Evolutionary conservation across 2,797 vertebrate species (phyloP).

Genomic region (Triplophysa yarkandensis): DNA sequence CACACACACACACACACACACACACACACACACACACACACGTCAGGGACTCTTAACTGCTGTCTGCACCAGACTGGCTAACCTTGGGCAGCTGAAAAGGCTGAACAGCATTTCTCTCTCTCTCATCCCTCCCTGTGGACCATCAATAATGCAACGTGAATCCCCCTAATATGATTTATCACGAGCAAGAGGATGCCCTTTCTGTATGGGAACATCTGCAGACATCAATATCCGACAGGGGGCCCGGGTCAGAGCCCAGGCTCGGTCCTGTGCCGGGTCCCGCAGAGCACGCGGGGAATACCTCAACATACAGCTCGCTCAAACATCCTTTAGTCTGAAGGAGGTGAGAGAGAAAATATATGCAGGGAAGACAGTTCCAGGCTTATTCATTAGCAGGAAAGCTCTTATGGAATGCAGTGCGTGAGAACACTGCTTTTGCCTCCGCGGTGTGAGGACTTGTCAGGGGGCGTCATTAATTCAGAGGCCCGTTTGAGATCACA

Average conservation of each 20-base stretch:
- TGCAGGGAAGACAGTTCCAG: neutral
- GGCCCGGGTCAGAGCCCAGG: conserved; percentile 58
- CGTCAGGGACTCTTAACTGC: conserved; percentile 41
- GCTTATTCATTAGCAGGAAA: conserved; percentile 21
- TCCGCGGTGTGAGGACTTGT: conserved; percentile 6
- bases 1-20: conserved; percentile 28
- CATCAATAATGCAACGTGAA: conserved; percentile 74
- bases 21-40: conserved; percentile 17
- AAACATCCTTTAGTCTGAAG: conserved; percentile 54
- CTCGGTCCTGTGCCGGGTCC: conserved; percentile 59
- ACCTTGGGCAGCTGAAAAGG: conserved; percentile 44
- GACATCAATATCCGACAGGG: conserved; percentile 69
- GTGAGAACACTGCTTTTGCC: neutral
- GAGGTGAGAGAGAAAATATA: conserved; percentile 36
- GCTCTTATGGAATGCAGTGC: neutral
- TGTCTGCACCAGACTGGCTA: conserved; percentile 12
- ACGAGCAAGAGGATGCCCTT: conserved; percentile 64
- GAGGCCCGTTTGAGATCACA: conserved; percentile 20
- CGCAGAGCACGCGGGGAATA: conserved; percentile 55
- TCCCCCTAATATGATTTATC: conserved; percentile 69
- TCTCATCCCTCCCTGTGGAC: conserved; percentile 68
- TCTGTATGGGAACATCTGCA: conserved; percentile 74
- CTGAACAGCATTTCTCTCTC: conserved; percentile 43
- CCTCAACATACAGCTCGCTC: conserved; percentile 59
- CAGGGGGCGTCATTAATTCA: conserved; percentile 20